Conservation (phyloP, 2,113 vertebrate genomes). For the Okapia johnstoni region DNA sequence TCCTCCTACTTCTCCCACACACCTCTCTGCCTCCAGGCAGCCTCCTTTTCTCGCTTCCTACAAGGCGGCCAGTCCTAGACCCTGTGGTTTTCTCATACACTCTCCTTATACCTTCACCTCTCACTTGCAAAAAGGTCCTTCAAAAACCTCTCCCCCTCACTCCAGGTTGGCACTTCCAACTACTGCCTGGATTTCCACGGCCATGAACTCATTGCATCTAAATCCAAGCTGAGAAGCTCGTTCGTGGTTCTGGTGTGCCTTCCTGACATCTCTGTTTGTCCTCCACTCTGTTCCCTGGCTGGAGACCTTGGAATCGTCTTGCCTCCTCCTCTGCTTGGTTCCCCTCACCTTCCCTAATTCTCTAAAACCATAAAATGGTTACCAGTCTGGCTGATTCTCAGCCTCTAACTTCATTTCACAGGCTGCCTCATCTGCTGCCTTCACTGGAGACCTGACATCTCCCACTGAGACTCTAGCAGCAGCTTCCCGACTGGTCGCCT, state of each 20-base stretch:
- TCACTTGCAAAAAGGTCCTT: background rate
- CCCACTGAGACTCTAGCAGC: background rate
- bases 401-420: no score
- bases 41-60: background rate
- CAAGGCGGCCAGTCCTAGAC: background rate
- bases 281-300: background rate
- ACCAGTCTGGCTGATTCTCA: background rate
- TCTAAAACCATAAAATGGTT: background rate
- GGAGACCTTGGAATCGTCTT: background rate
- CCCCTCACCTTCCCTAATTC: background rate
- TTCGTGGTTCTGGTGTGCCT: background rate
- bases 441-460: background rate
- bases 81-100: background rate
- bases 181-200: background rate
- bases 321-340: background rate
- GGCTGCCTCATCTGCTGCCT: background rate
- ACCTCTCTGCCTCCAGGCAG: background rate
- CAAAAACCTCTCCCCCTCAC: accelerated
- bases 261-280: background rate
- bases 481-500: accelerated
- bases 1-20: background rate
- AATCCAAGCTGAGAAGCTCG: background rate
- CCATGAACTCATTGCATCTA: background rate
- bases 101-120: background rate
- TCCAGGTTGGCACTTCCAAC: no score